Evolutionary conservation across 1,140 invertebrate genomes (phyloP), one percentile per base, ranked within the genome.

Genomic region (Macrobrachium nipponense): DNA sequence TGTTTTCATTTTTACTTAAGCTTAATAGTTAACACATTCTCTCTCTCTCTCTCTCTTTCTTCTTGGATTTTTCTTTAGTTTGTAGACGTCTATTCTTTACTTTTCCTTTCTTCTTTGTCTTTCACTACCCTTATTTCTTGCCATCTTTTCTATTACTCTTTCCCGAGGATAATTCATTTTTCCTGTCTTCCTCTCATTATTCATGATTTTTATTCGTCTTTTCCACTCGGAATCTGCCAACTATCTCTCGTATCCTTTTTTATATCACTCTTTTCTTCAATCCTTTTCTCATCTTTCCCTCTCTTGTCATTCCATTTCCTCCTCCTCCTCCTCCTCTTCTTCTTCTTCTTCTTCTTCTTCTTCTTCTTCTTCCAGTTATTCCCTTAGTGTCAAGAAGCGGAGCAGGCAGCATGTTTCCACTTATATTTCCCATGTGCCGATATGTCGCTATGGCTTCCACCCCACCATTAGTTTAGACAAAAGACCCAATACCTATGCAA

Each of bases 401-500:
- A 77, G 23, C 75, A 77, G 51, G 75, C n/a, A 59, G n/a, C 43
- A 62, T 64, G 78, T 66, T 80, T 62, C 23, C 27, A 43, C 60
- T 80, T 62, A 80, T 80, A 80, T 80, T 80, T 80, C 23, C 78
- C 27, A 18, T 51, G 61, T 66, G 23, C 60, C 61, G 78, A 64
- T 80, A 51, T 80, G 78, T 66, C 78, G 61, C 60, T 43, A 66
- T 62, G 61, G 77, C 27, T 62, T 66, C 15, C 59, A 36, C 77
- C 17, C 62, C 36, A 43, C 78, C 78, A 80, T 80, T 80, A 80
- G 61, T 80, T 80, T 36, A 80, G 78, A 80, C 78, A 80, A 80
- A 80, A 80, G 78, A 62, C 61, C 61, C 78, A 80, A 80, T 80
- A 80, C 78, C 78, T 80, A 80, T 80, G 78, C 78, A 80, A 80